Conservation (phyloP, 2,888 invertebrate genomes). For the Scotopteryx bipunctaria region DNA sequence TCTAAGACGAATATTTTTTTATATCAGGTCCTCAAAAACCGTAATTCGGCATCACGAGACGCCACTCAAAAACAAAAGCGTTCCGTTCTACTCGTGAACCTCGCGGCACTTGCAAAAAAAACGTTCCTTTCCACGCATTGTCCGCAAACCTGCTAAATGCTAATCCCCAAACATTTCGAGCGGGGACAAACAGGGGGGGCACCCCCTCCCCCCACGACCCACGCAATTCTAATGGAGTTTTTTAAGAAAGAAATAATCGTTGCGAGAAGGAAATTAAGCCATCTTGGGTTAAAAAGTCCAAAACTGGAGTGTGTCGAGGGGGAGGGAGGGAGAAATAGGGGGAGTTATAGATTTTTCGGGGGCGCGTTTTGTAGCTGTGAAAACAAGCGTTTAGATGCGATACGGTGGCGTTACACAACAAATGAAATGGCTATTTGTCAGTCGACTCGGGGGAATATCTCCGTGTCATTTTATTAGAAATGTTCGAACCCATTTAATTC, state of each 20-base stretch:
- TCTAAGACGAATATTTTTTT: constrained; percentile 25
- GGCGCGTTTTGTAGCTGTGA: constrained; percentile 57
- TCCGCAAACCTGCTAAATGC: constrained; percentile 58
- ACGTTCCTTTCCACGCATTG: constrained; percentile 47
- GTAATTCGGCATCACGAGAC: constrained; percentile 28
- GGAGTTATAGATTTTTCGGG: constrained; percentile 67
- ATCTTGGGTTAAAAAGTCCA: constrained; percentile 77
- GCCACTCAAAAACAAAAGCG: constrained; percentile 40
- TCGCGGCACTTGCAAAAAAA: constrained; percentile 37
- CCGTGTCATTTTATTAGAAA: constrained; percentile 2
- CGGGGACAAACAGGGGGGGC: constrained; percentile 32
- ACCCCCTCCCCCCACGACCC: constrained; percentile 33
- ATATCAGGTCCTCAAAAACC: constrained; percentile 22
- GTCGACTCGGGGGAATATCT: constrained; percentile 11
- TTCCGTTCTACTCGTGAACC: constrained; percentile 33
- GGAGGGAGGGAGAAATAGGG: constrained; percentile 34
- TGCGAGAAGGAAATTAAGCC: constrained; percentile 75
- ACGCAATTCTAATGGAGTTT: constrained; percentile 67
- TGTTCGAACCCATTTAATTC: not conserved
- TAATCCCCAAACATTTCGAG: constrained; percentile 52
- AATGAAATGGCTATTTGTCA: constrained; percentile 23
- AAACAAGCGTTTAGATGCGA: constrained; percentile 65
- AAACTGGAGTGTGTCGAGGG: constrained; percentile 56
- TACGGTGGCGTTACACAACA: constrained; percentile 39
- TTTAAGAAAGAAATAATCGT: constrained; percentile 66